phyloP scores from a whole-genome alignment of 2,797 vertebrate genomes.

The Potorous gilbertii region DNA sequence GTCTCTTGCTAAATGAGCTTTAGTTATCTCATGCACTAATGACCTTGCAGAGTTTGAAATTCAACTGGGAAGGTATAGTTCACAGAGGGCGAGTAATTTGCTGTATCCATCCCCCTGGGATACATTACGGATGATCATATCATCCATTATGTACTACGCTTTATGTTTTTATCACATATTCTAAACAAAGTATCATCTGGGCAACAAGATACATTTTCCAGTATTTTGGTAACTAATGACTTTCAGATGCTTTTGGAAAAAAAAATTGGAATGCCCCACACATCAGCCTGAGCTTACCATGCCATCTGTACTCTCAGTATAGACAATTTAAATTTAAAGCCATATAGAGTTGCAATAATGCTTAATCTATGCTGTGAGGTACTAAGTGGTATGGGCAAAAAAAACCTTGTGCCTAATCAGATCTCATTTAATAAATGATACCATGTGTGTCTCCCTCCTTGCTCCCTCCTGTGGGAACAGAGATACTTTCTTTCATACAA shows the following conservation, averaged over 20 bases:
- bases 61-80: constrained; percentile 27
- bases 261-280: constrained; percentile 28
- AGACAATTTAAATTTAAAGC: constrained; percentile 39
- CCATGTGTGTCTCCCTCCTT: constrained; percentile 55
- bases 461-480: constrained; percentile 28
- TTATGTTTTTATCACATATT: constrained; percentile 46
- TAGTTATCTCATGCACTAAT: constrained; percentile 60
- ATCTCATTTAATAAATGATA: constrained; percentile 77
- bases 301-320: constrained; percentile 14
- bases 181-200: constrained; percentile 19
- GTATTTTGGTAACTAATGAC: constrained; percentile 26
- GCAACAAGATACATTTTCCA: constrained; percentile 32
- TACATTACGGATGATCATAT: constrained; percentile 30
- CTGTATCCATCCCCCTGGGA: not conserved
- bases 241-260: constrained; percentile 65
- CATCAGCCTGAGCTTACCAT: not conserved
- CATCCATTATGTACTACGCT: constrained; percentile 5
- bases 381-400: constrained; percentile 42
- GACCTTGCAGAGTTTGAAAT: constrained; percentile 62
- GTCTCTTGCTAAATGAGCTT: constrained; percentile 21
- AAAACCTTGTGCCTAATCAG: constrained; percentile 71
- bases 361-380: constrained; percentile 30
- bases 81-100: not conserved
- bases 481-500: constrained; percentile 54
- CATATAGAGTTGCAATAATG: constrained; percentile 15